Base-by-base conservation (phyloP, 2,797 vertebrate genomes). In the Tenualosa ilisha region DNA sequence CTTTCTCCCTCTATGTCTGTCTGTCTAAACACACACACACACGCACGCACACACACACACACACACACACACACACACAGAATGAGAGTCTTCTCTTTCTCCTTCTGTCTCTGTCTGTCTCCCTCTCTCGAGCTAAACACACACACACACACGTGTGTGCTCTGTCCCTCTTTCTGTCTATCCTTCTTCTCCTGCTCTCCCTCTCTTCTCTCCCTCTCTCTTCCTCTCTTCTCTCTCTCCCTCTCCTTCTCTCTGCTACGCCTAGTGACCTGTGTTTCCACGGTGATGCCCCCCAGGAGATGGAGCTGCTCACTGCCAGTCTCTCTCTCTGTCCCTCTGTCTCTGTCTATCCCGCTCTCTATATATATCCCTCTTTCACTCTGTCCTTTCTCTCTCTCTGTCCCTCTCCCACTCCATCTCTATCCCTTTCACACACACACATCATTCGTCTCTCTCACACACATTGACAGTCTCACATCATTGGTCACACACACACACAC, bases 41-140 rank as follows among this genome's bases (percentile, higher is more conserved):
- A 87, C 84, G 87, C 84, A 46, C 82, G n/a, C 79, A 84, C 24
- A 68, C 81, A 82, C 75, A 49, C 72, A 81, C 51, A 86, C 82
- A 85, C 26, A 24, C 56, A 61, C 20, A 61, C n/a, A 61, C 81
- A n/a, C 56, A 61, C 56, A 61, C 61, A 24, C n/a, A 84, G 81
- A 86, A 9, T 46, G 3, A 46, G 46, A 46, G 46, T 4, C 46
- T 46, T 46, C 17, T 22, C 59, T 22, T 22, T 22, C 59, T 46
- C 43, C n/a, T n/a, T n/a, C n/a, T n/a, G n/a, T n/a, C n/a, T 3
- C 46, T 46, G 46, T 46, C 46, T 46, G 46, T 46, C 82, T 54
- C n/a, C 4, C 53, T 51, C 81, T 46, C 31, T 31, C 31, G 1
- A 31, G 31, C 31, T 31, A 31, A 31, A 31, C 31, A 31, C 81